These are phyloP conservation scores for Cynaeus angustus DNA, from an alignment of 2,888 invertebrate species.

Conservation along the genomic window DNA sequence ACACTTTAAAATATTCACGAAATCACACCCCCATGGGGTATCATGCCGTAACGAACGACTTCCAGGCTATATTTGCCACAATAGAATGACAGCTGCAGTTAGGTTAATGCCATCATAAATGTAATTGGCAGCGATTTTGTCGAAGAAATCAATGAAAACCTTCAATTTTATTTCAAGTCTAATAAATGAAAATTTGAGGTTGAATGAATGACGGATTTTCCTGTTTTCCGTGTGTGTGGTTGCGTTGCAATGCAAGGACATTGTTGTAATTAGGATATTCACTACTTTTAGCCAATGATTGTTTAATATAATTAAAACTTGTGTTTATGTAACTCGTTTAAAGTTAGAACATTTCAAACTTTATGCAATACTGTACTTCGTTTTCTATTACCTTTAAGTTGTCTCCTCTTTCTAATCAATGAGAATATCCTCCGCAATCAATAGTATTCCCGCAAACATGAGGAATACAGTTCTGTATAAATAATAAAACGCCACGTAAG, in stretches of 20 bases:
- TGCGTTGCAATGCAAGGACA: conserved; percentile 43
- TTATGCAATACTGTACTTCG: not conserved
- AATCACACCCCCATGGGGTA: conserved; percentile 9
- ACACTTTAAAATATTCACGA: not conserved
- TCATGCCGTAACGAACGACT: conserved; percentile 17
- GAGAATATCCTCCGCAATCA: conserved; percentile 4
- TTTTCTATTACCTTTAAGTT: not conserved
- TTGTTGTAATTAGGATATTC: conserved; percentile 33
- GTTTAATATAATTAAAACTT: conserved; percentile 50
- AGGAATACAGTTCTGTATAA: conserved; percentile 1
- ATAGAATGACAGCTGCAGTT: conserved; percentile 24
- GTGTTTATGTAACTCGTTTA: conserved; percentile 42
- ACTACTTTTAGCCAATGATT: conserved; percentile 21
- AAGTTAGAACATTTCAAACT: conserved; percentile 12
- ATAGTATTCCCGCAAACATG: not conserved
- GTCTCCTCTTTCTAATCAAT: conserved; percentile 10
- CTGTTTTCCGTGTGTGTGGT: not conserved
- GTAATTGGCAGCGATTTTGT: conserved; percentile 28
- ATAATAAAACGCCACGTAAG: conserved; percentile 36
- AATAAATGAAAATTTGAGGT: not conserved
- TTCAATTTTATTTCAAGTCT: not conserved
- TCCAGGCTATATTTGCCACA: conserved; percentile 13
- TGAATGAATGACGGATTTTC: conserved; percentile 5
- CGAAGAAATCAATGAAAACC: conserved; percentile 39
- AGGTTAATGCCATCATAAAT: conserved; percentile 39